phyloP scores from a whole-genome alignment of 2,113 vertebrate genomes.

The Mobula hypostoma region DNA sequence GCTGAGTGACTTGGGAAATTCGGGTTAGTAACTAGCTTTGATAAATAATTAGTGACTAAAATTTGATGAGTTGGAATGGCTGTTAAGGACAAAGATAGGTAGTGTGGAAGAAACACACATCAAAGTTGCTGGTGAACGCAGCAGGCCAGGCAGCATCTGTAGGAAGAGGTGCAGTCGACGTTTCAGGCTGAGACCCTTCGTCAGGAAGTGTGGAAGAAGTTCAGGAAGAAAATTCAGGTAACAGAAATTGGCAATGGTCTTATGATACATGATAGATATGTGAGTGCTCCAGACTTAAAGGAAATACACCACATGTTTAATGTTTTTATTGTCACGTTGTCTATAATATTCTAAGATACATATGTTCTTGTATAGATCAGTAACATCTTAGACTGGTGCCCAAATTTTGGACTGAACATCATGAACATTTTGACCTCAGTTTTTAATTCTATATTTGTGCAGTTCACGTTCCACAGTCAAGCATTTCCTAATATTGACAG shows the following conservation, averaged over 20 bases:
- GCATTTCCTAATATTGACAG: neutral
- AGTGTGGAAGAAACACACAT: neutral
- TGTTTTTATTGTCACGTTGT: neutral
- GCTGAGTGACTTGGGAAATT: too few relatives aligned
- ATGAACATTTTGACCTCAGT: neutral
- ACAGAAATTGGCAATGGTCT: too few relatives aligned
- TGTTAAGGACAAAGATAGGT: neutral
- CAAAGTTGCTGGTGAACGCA: too few relatives aligned
- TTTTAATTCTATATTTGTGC: neutral
- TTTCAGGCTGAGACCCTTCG: too few relatives aligned
- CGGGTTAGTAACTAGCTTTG: neutral
- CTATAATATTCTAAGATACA: slow-evolving; percentile 2
- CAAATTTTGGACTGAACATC: neutral
- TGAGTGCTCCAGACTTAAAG: neutral
- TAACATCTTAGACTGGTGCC: neutral
- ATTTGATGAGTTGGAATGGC: too few relatives aligned
- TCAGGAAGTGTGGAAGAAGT: neutral
- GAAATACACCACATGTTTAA: neutral
- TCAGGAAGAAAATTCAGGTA: neutral
- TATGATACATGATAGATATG: neutral
- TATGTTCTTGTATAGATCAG: neutral
- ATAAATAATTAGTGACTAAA: neutral
- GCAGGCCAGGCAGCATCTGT: too few relatives aligned
- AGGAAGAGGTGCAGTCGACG: too few relatives aligned
- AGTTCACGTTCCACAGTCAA: neutral